Percentiles rank a stretch among this genome's conserved stretches.
Evolutionary conservation across 1,140 invertebrate species (phyloP).

Genomic region (Amyelois transitella): DNA sequence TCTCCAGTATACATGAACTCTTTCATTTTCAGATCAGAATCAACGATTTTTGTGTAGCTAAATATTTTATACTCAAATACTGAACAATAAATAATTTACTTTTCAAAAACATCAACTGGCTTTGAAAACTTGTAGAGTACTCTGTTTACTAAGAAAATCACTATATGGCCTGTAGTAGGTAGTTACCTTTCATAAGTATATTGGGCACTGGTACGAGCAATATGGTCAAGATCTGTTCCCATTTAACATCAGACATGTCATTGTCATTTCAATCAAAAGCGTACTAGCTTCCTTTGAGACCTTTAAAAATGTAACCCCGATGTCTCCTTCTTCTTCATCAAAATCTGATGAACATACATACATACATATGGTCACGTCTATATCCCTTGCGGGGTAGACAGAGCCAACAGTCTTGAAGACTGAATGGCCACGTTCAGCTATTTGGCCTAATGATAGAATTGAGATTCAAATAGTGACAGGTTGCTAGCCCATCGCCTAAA

Average conservation of each 20-base stretch:
- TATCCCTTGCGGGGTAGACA: no score
- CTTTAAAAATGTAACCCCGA: slow-evolving; percentile 12
- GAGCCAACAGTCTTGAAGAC: no score
- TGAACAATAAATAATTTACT: slow-evolving; percentile 1
- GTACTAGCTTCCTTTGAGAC: slow-evolving; percentile 9
- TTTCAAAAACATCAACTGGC: slow-evolving; percentile 4
- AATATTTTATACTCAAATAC: slow-evolving; percentile 2
- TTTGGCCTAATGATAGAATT: no score
- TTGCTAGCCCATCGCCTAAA: no score
- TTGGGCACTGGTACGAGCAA: slow-evolving; percentile 8
- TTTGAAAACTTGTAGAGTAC: slow-evolving; percentile 7
- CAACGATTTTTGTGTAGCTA: slow-evolving; percentile 2
- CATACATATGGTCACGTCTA: no score
- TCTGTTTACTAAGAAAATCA: slow-evolving; percentile 31
- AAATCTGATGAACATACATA: no score
- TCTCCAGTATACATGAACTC: no score
- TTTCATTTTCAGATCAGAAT: slow-evolving; percentile 7
- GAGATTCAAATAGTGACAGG: no score
- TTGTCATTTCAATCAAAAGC: slow-evolving; percentile 7
- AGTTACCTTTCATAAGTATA: slow-evolving; percentile 4
- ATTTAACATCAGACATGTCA: slow-evolving; percentile 8
- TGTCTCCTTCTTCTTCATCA: slow-evolving; percentile 8
- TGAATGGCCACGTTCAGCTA: no score
- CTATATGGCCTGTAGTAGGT: slow-evolving; percentile 59
- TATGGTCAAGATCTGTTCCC: neutral